Evolutionary conservation across 2,113 vertebrate genomes (phyloP), one percentile per base, ranked within the genome.

Genomic region (Cinclus mexicanus): DNA sequence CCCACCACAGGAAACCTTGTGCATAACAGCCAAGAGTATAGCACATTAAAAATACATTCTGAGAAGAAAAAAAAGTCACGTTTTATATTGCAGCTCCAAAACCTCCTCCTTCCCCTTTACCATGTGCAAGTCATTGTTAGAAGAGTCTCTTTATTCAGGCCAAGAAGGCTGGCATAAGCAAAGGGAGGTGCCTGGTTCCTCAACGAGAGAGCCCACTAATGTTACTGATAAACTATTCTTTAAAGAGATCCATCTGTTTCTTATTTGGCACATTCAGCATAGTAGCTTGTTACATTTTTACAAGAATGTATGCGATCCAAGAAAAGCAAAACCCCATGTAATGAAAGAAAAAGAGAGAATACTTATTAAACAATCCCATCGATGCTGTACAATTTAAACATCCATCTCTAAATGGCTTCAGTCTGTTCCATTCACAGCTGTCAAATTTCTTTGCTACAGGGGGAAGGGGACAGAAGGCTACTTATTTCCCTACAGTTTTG

Each of bases 251-350:
- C 91, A 87, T 93, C 86, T 94, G 89, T 92, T 96, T 94, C 87
- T 94, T 67, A 82, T 97, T 92, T 89, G 83, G 65, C 57, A 76
- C 78, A 82, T 94, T 93, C 83, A 92, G 91, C 94, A 92, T 91
- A 91, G 94, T 95, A 96, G 83, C 69, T 90, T 78, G 72, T 91
- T 94, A 90, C 83, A 84, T 87, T 96, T 95, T 96, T 92, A 97
- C 72, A 95, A 91, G 88, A 87, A 94, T 82, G 53, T 87, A 15
- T 52, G 57, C 63, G 72, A 92, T 89, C 87, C 89, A 89, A 94
- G 96, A 82, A 95, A 95, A 94, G 60, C 76, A 87, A 92, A 95
- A 78, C 68, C 59, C 95, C 76, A 69, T 83, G 75, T 83, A 96
- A 97, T 61, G 79, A 93, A 90, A 95, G n/a, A 95, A 85, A 74